A percentile compares a stretch with the other conserved stretches of the same genome.
Conservation (phyloP, 2,113 vertebrate genomes). For the Alosa alosa region DNA sequence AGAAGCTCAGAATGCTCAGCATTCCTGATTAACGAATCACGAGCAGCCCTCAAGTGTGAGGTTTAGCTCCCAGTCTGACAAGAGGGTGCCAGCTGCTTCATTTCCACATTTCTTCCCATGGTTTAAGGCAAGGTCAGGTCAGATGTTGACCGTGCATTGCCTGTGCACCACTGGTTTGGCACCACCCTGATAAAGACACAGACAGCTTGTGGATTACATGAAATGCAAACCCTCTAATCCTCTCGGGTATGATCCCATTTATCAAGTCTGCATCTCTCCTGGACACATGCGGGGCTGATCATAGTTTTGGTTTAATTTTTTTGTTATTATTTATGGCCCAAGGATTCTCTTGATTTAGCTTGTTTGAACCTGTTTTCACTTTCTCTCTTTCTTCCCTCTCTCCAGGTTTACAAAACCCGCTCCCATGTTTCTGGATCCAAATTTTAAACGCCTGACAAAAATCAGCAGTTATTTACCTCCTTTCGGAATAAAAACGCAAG, state of each 20-base stretch:
- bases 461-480: conserved; percentile 57
- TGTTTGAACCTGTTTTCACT: conserved; percentile 39
- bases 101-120: conserved; percentile 64
- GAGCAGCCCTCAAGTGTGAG: conserved; percentile 8
- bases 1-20: not conserved
- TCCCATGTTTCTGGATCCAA: conserved; percentile 65
- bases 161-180: conserved; percentile 32
- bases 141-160: not conserved
- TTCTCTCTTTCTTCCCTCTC: conserved; percentile 12
- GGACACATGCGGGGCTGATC: conserved; percentile 24
- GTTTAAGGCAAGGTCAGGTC: conserved; percentile 25
- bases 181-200: conserved; percentile 34
- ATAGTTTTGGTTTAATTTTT: not conserved
- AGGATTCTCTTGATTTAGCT: conserved; percentile 21
- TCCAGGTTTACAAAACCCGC: conserved; percentile 60
- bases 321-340: not conserved
- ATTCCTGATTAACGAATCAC: conserved; percentile 18
- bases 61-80: conserved; percentile 5
- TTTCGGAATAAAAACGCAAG: conserved; percentile 66
- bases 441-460: conserved; percentile 58
- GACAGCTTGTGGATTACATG: conserved; percentile 39
- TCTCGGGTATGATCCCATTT: conserved; percentile 34
- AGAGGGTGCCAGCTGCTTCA: conserved; percentile 25
- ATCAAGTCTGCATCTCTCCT: conserved; percentile 31
- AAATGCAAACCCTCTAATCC: conserved; percentile 51